Base-by-base conservation (phyloP, 2,797 vertebrate genomes). In the Anniella stebbinsi region DNA sequence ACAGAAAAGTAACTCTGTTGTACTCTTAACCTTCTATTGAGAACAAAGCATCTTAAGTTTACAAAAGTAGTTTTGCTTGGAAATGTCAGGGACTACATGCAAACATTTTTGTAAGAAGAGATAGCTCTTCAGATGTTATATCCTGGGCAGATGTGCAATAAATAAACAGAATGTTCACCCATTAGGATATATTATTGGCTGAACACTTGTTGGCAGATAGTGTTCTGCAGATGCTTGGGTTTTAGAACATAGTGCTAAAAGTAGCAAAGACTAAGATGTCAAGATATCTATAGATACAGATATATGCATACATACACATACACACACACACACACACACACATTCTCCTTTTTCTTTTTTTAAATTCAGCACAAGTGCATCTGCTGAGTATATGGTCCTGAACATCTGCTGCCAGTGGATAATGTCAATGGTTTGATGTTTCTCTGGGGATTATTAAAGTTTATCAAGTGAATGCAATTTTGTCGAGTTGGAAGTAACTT, bases 381-480 rank as follows among this genome's bases (percentile, higher is more conserved):
- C 82, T 85, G 82, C 90, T 85, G 75, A 88, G 45, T 91, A 84
- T 88, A 84, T 91, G 87, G 33, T 73, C 87, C 76, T 85, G 87
- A 88, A 85, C 81, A 88, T 88, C 90, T 91, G 86, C 36, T 84
- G 54, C 33, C 73, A 70, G 63, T 63, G 41, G 86, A 80, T 84
- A 85, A 84, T 91, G 81, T 72, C 87, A 85, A 85, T 88, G 75
- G 69, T 91, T 88, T 91, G 85, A 85, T 78, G 67, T 84, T 88
- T 80, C 82, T 85, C 85, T 66, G 75, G 87, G 76, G 81, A 80
- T 80, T 73, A 91, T 63, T 66, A 54, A 85, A 72, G 67, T 66
- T 85, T 80, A 78, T 85, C 82, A 85, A 85, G 90, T 80, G 86
- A 45, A 80, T 60, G 33, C 69, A 85, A 48, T 88, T 85, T 88